These are phyloP conservation scores for Drosophila varians DNA, from an alignment of 1,140 invertebrate species.

Conservation along the genomic window DNA sequence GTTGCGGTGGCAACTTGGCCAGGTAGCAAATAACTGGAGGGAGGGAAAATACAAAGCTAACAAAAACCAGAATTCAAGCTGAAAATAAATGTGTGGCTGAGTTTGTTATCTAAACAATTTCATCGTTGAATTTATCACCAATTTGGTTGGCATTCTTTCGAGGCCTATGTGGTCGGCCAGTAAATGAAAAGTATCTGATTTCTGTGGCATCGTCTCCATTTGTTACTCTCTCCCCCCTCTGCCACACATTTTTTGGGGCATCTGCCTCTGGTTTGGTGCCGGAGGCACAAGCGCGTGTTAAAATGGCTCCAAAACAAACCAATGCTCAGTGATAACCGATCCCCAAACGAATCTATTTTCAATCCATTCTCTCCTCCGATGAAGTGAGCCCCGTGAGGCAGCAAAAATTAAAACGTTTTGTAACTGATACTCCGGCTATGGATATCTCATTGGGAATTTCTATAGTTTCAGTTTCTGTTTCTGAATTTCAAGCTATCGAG, in stretches of 20 bases:
- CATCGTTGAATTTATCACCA: constrained; percentile 61
- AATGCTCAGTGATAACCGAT: constrained; percentile 65
- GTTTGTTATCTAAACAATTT: constrained; percentile 57
- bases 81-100: constrained; percentile 16
- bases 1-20: constrained; percentile 65
- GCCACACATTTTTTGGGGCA: constrained; percentile 26
- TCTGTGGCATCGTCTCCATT: constrained; percentile 43
- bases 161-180: constrained; percentile 31
- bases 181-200: constrained; percentile 66
- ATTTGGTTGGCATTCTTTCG: constrained; percentile 52
- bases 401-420: constrained; percentile 77
- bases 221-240: constrained; percentile 1
- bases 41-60: constrained; percentile 11
- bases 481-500: constrained; percentile 9
- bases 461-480: constrained; percentile 6
- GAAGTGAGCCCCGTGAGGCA: constrained; percentile 53
- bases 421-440: constrained; percentile 66
- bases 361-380: constrained; percentile 37
- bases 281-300: constrained; percentile 63
- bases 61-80: constrained; percentile 13
- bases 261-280: constrained; percentile 32
- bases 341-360: constrained; percentile 44
- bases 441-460: constrained; percentile 29
- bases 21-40: constrained; percentile 30
- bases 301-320: constrained; percentile 71